Evolutionary conservation across 2,797 vertebrate species (phyloP), one percentile per base, ranked within the genome.

Genomic region (Hydrocynus forskahlii): DNA sequence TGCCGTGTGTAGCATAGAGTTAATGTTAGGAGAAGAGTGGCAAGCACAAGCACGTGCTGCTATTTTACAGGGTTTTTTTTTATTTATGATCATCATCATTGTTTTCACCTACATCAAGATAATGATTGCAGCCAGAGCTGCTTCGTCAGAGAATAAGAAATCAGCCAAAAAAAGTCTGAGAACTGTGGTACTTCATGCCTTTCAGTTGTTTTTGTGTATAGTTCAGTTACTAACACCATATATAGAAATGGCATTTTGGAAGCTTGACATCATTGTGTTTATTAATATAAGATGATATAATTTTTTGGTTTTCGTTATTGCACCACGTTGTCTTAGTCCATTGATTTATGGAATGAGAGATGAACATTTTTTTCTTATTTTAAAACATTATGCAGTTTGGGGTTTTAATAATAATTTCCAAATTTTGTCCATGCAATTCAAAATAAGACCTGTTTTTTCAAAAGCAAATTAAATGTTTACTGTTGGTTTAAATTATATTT

Each of bases 341-440:
- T 85, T 94, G n/a, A 86, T 93, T 78, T 93, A 93, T 83, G 91
- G 92, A n/a, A 76, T 92, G 4, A 87, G 91, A 23, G 91, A 93
- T 80, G 78, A 91, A 1, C 85, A 29, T 1, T 92, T 92, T 85
- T 83, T 50, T 52, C 6, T 45, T 14, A 69, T 62, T 78, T 63
- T 85, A 7, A 78, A 8, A 71, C 64, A 78, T 80, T 70, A 83
- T 70, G 78, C 64, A 12, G 17, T 80, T 50, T 85, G 78, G 69
- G 69, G 81, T 60, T 43, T 57, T 9, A 23, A 57, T 10, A 0
- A 2, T 14, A 0, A 43, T 54, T 55, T 64, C 29, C 14, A 59
- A 54, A 1, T 29, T 52, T n/a, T 43, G 4, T 6, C 14, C 54
- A 80, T 35, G 6, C 45, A 40, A 21, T 1, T 7, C 19, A 77